A percentile compares a stretch with the other conserved stretches of the same genome.
These are phyloP conservation scores for Henicopernis longicauda DNA, from an alignment of 2,113 vertebrate species.

Conservation along the genomic window DNA sequence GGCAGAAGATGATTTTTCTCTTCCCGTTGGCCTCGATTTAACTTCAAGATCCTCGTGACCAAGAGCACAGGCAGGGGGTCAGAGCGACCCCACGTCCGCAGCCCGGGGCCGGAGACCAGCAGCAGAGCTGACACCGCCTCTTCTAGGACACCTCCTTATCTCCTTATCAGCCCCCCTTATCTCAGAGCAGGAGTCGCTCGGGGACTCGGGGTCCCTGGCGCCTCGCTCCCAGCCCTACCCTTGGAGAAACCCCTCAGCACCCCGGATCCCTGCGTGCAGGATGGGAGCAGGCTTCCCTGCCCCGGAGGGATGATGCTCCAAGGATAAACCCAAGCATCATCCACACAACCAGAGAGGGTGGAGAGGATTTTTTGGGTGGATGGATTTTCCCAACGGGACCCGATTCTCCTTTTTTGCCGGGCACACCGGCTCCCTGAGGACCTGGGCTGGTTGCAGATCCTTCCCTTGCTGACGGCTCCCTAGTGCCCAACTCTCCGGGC, in stretches of 20 bases:
- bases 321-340: background rate
- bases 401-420: rapidly evolving
- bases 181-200: rapidly evolving
- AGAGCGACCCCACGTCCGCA: rapidly evolving
- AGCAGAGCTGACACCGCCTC: background rate
- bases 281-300: background rate
- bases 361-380: background rate
- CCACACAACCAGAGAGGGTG: background rate
- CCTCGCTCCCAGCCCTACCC: background rate
- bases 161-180: background rate
- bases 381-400: background rate
- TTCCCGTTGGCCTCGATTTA: background rate
- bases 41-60: background rate
- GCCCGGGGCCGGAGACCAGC: background rate
- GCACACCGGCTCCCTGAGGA: background rate
- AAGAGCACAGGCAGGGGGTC: background rate
- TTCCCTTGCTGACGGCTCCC: background rate
- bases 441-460: background rate
- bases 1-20: background rate
- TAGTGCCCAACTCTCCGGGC: background rate
- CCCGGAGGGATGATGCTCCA: rapidly evolving
- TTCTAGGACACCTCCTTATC: too few species aligned
- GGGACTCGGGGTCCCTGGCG: rapidly evolving
- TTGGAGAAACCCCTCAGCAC: background rate
- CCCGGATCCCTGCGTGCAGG: rapidly evolving